Evolutionary conservation across 1,140 invertebrate genomes (phyloP), one percentile per base, ranked within the genome.

Genomic region (Trachelipus rathkii): DNA sequence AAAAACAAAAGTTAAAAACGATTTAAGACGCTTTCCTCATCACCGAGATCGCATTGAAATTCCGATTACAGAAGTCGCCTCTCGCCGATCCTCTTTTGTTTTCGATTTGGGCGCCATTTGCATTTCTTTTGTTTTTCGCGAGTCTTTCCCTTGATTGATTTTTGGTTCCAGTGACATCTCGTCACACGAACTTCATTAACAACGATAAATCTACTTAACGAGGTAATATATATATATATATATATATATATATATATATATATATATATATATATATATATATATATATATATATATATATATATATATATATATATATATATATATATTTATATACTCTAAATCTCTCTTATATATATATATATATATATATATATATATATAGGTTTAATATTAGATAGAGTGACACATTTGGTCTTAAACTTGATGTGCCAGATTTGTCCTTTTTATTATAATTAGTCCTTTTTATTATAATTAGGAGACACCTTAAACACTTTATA

Each of bases 291-390:
- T 33, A 33, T 33, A 33, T 33, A 33, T 33, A 33, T 33, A 33
- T 33, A 33, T 33, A 33, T 33, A 33, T 33, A 33, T 33, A 60
- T 60, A 15, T 60, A 60, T 13, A 19, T 60, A 19, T 19, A 19
- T 60, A 19, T 19, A 19, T 19, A 60, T 60, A 60, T 60, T 4
- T 60, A 15, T 60, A 19, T 19, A 60, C 15, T 10, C 9, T 15
- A 10, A 10, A 50, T n/a, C n/a, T n/a, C n/a, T n/a, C n/a, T n/a
- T 60, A 60, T 60, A 60, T 60, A 60, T 60, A 60, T 60, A 60
- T 60, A 60, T 60, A 60, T 60, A 60, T 60, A 60, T 60, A 60
- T 60, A 60, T 60, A 60, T 60, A 60, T 60, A 60, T 60, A 60
- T 60, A 60, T 60, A n/a, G n/a, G n/a, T n/a, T n/a, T n/a, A n/a